phyloP scores from a whole-genome alignment of 2,888 invertebrate genomes.

The Orgyia antiqua region DNA sequence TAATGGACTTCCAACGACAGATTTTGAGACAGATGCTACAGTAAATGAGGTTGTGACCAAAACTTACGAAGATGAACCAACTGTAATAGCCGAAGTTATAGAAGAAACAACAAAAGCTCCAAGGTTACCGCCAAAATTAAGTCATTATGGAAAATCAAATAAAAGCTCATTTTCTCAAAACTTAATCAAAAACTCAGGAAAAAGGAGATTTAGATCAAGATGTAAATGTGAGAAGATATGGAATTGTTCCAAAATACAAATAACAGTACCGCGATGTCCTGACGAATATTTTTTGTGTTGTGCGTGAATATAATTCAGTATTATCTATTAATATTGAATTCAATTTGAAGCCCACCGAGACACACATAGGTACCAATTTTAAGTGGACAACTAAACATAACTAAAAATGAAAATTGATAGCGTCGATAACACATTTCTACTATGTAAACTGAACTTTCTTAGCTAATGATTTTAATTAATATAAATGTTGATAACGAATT shows the following conservation, averaged over 20 bases:
- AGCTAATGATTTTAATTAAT: no score
- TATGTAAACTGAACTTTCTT: no score
- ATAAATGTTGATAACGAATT: no score
- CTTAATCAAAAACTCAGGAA: conserved; percentile 39
- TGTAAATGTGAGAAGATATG: conserved; percentile 69
- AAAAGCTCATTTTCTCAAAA: conserved; percentile 38
- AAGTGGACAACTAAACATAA: no score
- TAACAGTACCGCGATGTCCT: conserved; percentile 66
- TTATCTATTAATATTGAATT: background rate
- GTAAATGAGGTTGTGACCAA: conserved; percentile 28
- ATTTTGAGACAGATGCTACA: conserved; percentile 28
- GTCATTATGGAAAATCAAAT: conserved; percentile 42
- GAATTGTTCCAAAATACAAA: conserved; percentile 70
- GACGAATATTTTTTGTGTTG: conserved; percentile 70
- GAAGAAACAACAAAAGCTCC: conserved; percentile 29
- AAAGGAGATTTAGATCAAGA: conserved; percentile 51
- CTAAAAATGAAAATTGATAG: no score
- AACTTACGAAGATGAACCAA: conserved; percentile 24
- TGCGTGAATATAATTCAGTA: conserved; percentile 14
- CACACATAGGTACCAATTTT: no score
- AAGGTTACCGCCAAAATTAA: conserved; percentile 47
- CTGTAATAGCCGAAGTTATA: conserved; percentile 22
- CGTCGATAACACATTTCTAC: no score
- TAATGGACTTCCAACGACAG: conserved; percentile 12
- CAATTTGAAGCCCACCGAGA: conserved; percentile 5